Evolutionary conservation across 2,113 vertebrate species (phyloP).

Genomic region (Bothrops jararaca): DNA sequence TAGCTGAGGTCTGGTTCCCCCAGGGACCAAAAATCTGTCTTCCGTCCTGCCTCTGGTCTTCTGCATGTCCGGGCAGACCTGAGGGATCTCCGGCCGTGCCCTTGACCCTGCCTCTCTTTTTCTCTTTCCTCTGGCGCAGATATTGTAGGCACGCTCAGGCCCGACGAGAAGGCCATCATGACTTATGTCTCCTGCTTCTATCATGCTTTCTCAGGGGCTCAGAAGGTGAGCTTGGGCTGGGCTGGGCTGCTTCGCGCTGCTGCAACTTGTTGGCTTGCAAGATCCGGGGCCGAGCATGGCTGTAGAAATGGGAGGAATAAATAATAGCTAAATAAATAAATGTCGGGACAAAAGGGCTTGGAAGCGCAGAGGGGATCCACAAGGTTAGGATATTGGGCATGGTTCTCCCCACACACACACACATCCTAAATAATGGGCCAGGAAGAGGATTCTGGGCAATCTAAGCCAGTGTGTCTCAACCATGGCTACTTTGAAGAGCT

Average conservation of each 20-base stretch:
- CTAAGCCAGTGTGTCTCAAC: not conserved
- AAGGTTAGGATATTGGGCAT: too few relatives aligned
- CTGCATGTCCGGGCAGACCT: slow-evolving; percentile 49
- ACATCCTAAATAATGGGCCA: too few relatives aligned
- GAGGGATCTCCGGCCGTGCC: slow-evolving; percentile 12
- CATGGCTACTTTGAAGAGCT: not conserved
- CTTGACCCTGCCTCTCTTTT: slow-evolving; percentile 55
- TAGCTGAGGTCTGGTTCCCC: slow-evolving; percentile 51
- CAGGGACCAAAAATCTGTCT: slow-evolving; percentile 39
- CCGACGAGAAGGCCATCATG: slow-evolving; percentile 98
- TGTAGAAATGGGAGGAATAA: not conserved
- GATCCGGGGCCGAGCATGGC: not conserved
- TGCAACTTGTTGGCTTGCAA: not conserved
- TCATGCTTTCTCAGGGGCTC: slow-evolving; percentile 97
- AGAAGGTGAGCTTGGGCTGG: slow-evolving; percentile 82
- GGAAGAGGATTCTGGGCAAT: not conserved
- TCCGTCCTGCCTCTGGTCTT: slow-evolving; percentile 7
- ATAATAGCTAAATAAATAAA: too few relatives aligned
- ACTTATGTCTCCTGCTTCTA: slow-evolving; percentile 99
- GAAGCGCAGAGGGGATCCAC: not conserved
- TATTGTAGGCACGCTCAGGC: slow-evolving; percentile 95
- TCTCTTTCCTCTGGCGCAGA: slow-evolving; percentile 77
- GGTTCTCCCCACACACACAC: too few relatives aligned
- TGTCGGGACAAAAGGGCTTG: not conserved
- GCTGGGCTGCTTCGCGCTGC: slow-evolving; percentile 3